These are phyloP conservation scores for Oryzias woworae DNA, from an alignment of 2,113 vertebrate genomes.

Conservation along the genomic window DNA sequence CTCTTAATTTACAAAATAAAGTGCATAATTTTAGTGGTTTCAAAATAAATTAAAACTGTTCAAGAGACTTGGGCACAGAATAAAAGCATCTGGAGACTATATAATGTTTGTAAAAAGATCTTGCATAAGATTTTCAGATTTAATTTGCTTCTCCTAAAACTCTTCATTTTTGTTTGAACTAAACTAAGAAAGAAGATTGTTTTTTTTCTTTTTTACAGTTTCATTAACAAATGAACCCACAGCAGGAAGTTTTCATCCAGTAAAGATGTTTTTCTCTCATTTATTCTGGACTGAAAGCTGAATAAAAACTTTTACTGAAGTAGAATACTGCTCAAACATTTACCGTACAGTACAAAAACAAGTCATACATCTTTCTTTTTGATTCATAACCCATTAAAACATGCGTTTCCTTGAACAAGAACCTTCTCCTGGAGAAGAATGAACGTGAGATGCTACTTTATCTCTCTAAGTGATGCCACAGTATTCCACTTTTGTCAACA, in stretches of 20 bases:
- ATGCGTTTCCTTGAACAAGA: conserved; percentile 7
- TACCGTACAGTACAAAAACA: not conserved
- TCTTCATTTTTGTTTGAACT: too few relatives aligned
- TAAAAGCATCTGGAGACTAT: conserved; percentile 1
- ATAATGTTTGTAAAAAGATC: too few relatives aligned
- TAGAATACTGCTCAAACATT: not conserved
- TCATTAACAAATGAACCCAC: too few relatives aligned
- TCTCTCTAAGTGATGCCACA: conserved; percentile 8
- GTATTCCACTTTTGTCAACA: conserved; percentile 8
- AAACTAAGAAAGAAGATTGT: too few relatives aligned
- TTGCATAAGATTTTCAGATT: too few relatives aligned
- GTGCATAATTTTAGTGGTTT: conserved; percentile 29
- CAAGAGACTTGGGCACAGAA: not conserved
- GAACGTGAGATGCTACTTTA: not conserved
- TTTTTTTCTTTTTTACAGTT: too few relatives aligned
- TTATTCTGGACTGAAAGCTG: too few relatives aligned
- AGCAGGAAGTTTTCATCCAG: too few relatives aligned
- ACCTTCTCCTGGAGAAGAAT: conserved; percentile 91
- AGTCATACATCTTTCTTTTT: not conserved
- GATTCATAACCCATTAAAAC: not conserved
- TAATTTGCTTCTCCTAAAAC: too few relatives aligned
- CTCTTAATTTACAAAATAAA: conserved; percentile 29
- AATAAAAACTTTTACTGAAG: not conserved
- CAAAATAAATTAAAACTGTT: conserved; percentile 27
- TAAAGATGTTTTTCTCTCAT: too few relatives aligned